phyloP scores from a whole-genome alignment of 2,888 invertebrate genomes.

The Pseudococcus longispinus region DNA sequence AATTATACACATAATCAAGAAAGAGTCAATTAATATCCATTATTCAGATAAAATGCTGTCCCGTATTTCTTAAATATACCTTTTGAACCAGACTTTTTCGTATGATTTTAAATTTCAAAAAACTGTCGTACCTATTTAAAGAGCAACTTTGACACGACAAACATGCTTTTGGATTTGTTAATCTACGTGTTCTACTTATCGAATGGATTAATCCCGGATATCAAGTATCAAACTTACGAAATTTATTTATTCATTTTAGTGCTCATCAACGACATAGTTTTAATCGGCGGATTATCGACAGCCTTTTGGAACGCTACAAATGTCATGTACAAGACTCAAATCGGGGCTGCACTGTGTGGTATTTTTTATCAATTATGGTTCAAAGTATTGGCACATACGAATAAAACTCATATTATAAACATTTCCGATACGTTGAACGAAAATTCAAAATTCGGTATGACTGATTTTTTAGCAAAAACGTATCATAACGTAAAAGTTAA shows the following conservation, averaged over 20 bases:
- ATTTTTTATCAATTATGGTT: conserved; percentile 13
- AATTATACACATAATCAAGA: neutral
- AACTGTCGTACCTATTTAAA: neutral
- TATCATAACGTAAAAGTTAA: neutral
- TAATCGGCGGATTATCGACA: neutral
- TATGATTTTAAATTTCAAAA: too few relatives aligned
- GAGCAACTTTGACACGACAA: neutral
- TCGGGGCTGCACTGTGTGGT: neutral
- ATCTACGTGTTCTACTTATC: conserved; percentile 7
- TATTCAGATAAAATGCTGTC: neutral
- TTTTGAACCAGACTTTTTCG: too few relatives aligned
- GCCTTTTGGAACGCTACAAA: neutral
- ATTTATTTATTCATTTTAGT: neutral
- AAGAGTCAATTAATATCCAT: neutral
- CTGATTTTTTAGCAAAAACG: neutral
- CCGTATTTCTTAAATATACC: neutral
- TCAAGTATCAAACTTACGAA: conserved; percentile 17
- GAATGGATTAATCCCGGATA: neutral
- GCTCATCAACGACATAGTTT: neutral
- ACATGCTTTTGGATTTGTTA: neutral
- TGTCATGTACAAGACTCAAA: neutral
- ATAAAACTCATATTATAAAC: neutral
- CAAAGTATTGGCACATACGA: neutral
- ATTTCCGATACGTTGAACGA: neutral
- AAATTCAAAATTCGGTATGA: conserved; percentile 1